Evolutionary conservation across 2,888 invertebrate species (phyloP).

Genomic region (Leptinotarsa rubiginosa): DNA sequence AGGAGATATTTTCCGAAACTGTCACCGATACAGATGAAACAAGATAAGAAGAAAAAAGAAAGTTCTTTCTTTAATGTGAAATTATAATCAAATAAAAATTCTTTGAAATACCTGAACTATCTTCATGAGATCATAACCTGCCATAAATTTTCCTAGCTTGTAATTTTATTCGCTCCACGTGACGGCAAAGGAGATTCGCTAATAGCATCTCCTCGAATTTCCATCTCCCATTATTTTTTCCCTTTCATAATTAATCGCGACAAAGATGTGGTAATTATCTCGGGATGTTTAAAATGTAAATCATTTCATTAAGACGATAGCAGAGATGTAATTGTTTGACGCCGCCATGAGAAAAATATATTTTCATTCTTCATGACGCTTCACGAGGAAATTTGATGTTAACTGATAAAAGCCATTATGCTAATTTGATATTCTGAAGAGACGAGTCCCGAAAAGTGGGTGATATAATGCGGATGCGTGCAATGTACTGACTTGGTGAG

Average conservation of each 20-base stretch:
- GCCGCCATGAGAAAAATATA: constrained; percentile 28
- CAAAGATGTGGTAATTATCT: constrained; percentile 39
- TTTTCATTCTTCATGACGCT: constrained; percentile 17
- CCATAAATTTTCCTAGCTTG: not conserved
- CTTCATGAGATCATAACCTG: not conserved
- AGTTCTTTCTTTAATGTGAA: too few species aligned
- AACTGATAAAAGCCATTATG: constrained; percentile 33
- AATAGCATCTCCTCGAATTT: constrained; percentile 19
- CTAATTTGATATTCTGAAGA: constrained; percentile 27
- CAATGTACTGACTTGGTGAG: too few species aligned
- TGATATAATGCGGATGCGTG: not conserved
- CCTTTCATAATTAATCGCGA: constrained; percentile 36
- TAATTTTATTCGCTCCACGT: constrained; percentile 1
- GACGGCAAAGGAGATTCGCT: not conserved
- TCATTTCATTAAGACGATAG: constrained; percentile 39
- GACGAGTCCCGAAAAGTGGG: not conserved
- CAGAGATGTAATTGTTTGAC: constrained; percentile 34
- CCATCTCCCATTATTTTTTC: constrained; percentile 28
- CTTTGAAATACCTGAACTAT: not conserved
- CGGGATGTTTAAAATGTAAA: constrained; percentile 39
- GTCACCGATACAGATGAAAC: too few species aligned
- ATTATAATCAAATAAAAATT: too few species aligned
- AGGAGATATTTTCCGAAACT: too few species aligned
- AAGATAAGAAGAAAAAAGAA: too few species aligned
- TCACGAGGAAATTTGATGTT: constrained; percentile 29